Conservation (phyloP, 2,113 vertebrate species). For the Capra hircus region DNA sequence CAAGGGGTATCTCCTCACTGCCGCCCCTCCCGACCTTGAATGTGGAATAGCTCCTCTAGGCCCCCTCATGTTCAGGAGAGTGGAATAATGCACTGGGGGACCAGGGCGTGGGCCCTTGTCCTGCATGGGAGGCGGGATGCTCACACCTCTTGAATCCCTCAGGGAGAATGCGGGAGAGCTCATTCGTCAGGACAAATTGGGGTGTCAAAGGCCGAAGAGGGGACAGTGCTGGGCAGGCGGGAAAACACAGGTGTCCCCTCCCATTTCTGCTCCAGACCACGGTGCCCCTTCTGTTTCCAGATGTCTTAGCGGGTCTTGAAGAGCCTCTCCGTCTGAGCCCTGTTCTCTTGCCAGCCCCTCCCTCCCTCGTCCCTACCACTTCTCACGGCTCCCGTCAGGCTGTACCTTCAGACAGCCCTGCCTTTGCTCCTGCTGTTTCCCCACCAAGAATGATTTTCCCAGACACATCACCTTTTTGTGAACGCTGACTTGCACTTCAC, state of each 20-base stretch:
- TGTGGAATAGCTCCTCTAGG: too few relatives aligned
- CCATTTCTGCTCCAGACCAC: not conserved
- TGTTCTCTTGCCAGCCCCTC: fast-evolving
- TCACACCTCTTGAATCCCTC: not conserved
- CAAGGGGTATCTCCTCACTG: too few relatives aligned
- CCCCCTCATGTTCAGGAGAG: not conserved
- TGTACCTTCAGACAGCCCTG: not conserved
- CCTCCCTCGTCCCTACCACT: too few relatives aligned
- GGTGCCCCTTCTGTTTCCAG: not conserved
- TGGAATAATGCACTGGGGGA: not conserved
- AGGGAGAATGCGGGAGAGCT: not conserved
- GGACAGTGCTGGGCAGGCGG: not conserved
- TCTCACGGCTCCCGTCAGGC: fast-evolving
- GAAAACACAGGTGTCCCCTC: not conserved
- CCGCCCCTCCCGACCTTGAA: too few relatives aligned
- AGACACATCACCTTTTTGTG: not conserved
- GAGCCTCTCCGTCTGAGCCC: not conserved
- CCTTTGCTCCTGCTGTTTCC: fast-evolving
- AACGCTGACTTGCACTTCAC: not conserved
- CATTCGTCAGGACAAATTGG: not conserved
- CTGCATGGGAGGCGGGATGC: not conserved
- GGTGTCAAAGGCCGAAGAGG: not conserved
- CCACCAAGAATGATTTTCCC: not conserved
- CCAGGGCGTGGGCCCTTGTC: fast-evolving
- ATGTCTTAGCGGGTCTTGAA: not conserved